These are phyloP conservation scores for Chrysochloris asiatica DNA, from an alignment of 2,113 vertebrate genomes.

Conservation along the genomic window DNA sequence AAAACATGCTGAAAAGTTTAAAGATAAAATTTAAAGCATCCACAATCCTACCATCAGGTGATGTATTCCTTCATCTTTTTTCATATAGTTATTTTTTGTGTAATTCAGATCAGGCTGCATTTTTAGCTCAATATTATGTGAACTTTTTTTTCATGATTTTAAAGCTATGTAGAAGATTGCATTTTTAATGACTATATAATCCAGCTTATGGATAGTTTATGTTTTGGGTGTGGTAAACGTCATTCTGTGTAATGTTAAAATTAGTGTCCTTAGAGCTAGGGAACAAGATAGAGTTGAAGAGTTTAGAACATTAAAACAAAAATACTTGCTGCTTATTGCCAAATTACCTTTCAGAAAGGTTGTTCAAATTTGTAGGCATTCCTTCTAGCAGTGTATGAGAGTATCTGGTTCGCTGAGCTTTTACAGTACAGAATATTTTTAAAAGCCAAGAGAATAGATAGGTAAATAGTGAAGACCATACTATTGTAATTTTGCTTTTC, in stretches of 20 bases:
- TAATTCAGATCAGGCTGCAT: conserved; percentile 21
- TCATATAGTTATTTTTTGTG: conserved; percentile 37
- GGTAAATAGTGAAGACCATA: conserved; percentile 30
- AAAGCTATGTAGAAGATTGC: conserved; percentile 28
- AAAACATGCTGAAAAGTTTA: conserved; percentile 41
- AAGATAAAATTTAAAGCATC: conserved; percentile 34
- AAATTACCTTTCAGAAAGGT: conserved; percentile 39
- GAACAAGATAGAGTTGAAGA: conserved; percentile 26
- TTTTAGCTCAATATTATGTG: conserved; percentile 11
- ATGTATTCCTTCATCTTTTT: conserved; percentile 42
- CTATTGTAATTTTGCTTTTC: conserved; percentile 14
- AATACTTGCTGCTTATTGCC: conserved; percentile 19
- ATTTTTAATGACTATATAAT: conserved; percentile 7
- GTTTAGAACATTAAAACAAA: neutral
- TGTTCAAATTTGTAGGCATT: conserved; percentile 3
- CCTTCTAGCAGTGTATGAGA: neutral
- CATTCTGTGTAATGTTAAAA: conserved; percentile 42
- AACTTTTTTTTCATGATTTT: conserved; percentile 5
- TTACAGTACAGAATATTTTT: conserved; percentile 4
- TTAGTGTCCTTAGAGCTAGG: neutral
- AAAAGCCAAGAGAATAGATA: neutral
- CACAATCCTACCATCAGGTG: neutral
- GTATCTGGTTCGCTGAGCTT: conserved; percentile 14
- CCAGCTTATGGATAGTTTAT: neutral
- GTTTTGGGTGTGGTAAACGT: conserved; percentile 30